Conservation (phyloP, 2,113 vertebrate genomes). For the Xyliphius kryptos region DNA sequence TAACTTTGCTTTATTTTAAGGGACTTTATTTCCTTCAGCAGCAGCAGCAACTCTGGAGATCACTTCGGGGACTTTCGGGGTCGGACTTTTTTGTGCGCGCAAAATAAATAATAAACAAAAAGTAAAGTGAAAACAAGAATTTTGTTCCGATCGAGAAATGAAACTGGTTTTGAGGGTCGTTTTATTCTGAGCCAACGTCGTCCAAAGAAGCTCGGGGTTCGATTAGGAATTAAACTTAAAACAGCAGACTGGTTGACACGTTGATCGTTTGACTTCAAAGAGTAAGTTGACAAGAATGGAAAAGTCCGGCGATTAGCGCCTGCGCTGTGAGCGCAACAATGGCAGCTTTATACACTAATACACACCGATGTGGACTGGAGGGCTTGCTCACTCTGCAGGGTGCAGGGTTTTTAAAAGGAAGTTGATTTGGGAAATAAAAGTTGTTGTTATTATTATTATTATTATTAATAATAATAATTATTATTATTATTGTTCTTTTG, state of each 20-base stretch:
- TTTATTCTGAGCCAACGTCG: slow-evolving; percentile 36
- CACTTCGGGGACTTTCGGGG: not conserved
- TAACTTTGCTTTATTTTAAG: slow-evolving; percentile 42
- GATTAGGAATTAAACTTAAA: slow-evolving; percentile 72
- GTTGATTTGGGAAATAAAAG: no score
- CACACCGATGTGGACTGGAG: slow-evolving; percentile 48
- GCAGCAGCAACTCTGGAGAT: not conserved
- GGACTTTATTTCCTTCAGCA: slow-evolving; percentile 17
- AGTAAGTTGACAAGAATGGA: slow-evolving; percentile 56
- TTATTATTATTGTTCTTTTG: not conserved
- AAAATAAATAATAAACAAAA: not conserved
- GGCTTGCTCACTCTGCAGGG: slow-evolving; percentile 37
- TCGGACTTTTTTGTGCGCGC: not conserved
- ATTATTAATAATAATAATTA: not conserved
- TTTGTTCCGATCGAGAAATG: no score
- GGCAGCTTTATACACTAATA: slow-evolving; percentile 54
- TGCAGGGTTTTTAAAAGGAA: not conserved
- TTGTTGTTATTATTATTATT: slow-evolving; percentile 1
- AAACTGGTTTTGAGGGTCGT: slow-evolving; percentile 14
- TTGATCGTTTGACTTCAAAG: slow-evolving; percentile 74
- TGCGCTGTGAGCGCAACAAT: slow-evolving; percentile 66
- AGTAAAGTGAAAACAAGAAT: slow-evolving; percentile 2
- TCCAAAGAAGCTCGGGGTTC: slow-evolving; percentile 49
- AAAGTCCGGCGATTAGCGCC: slow-evolving; percentile 63
- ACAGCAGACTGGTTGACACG: slow-evolving; percentile 71